Base-by-base conservation (phyloP, 2,888 invertebrate genomes). In the Alsophila aescularia region DNA sequence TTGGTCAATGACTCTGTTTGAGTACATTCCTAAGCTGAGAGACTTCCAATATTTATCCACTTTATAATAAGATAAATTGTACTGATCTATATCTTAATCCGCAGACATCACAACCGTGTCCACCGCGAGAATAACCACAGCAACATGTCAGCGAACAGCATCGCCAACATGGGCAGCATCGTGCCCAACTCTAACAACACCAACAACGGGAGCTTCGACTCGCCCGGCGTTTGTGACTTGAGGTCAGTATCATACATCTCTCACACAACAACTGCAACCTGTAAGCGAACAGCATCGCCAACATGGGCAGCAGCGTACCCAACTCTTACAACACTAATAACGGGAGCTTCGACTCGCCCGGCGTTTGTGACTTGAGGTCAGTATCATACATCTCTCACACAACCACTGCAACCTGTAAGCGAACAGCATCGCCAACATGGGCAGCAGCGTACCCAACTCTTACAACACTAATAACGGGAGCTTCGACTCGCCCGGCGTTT, bases 51-150 rank as follows among this genome's bases (percentile, higher is more conserved):
- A n/a, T n/a, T n/a, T n/a, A n/a, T n/a, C n/a, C n/a, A n/a, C n/a
- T n/a, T n/a, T n/a, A n/a, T n/a, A n/a, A n/a, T n/a, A n/a, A n/a
- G n/a, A n/a, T n/a, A n/a, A n/a, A n/a, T n/a, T n/a, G n/a, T n/a
- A n/a, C n/a, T n/a, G n/a, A n/a, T n/a, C n/a, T n/a, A n/a, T n/a
- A n/a, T n/a, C 29, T 27, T 8, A 53, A 27, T 34, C 15, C 5
- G 14, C 68, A 93, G 93, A 70, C 96, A 96, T 82, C 94, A 94
- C 85, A 95, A 95, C 83, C 94, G 95, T 69, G 95, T 95, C 62
- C 96, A 96, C 79, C 94, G 94, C 59, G 93, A 93, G 27, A 54
- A 29, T 68, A 92, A 92, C 73, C 90, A 93, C 78, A 92, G 92
- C 76, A 92, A 92, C 75, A 72, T 92, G 74, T 90, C 92, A 0